Evolutionary conservation across 1,140 invertebrate genomes (phyloP).

Genomic region (Chionoecetes opilio): DNA sequence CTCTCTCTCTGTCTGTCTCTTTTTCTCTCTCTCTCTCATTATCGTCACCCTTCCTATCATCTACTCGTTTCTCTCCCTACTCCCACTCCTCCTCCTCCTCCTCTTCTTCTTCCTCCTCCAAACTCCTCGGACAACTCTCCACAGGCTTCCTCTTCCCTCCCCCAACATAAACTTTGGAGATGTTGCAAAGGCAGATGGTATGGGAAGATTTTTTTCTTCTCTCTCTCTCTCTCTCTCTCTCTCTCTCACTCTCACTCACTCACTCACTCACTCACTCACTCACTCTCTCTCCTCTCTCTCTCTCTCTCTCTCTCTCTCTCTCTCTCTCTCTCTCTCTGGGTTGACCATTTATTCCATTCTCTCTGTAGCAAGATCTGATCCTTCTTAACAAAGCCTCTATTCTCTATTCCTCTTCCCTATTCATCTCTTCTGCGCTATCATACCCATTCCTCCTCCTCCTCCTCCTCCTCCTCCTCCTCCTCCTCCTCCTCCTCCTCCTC

Average conservation of each 20-base stretch:
- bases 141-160: not conserved
- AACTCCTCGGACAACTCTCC: conserved; percentile 7
- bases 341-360: not conserved
- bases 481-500: not conserved
- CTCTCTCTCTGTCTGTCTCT: not conserved
- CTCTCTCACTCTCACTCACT: not conserved
- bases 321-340: not conserved
- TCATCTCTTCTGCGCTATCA: not conserved
- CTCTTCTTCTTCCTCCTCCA: conserved; percentile 37
- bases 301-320: conserved; percentile 1
- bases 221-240: not conserved
- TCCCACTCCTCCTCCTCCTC: not conserved
- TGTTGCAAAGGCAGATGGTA: conserved; percentile 27
- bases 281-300: not conserved
- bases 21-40: not conserved
- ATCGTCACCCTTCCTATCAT: not conserved
- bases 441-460: not conserved
- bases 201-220: not conserved
- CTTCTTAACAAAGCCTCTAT: not conserved
- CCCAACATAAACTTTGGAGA: conserved; percentile 13
- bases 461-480: conserved; percentile 7
- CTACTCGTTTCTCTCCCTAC: not conserved
- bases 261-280: not conserved
- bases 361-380: too few species aligned
- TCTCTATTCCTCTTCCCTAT: not conserved